These are phyloP conservation scores for Synergus gifuensis DNA, from an alignment of 2,888 invertebrate genomes.

Conservation along the genomic window DNA sequence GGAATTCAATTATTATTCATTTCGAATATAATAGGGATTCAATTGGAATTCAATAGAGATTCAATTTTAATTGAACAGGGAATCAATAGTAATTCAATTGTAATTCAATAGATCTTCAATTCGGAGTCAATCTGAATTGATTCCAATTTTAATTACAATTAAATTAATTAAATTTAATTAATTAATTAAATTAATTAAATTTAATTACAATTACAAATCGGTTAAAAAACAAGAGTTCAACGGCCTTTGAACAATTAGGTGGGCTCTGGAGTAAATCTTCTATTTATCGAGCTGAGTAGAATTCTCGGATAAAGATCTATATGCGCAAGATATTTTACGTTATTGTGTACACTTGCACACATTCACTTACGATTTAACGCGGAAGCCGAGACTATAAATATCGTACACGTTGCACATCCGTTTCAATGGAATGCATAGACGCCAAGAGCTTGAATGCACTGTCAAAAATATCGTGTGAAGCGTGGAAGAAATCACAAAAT, in stretches of 20 bases:
- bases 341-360: constrained; percentile 3
- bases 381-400: constrained; percentile 7
- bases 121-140: too few species aligned
- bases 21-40: too few species aligned
- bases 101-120: too few species aligned
- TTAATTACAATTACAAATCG: too few species aligned
- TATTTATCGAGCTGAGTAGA: constrained; percentile 3
- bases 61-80: too few species aligned
- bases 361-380: constrained; percentile 1
- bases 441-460: background rate
- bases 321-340: constrained; percentile 3
- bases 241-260: background rate
- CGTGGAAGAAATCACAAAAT: background rate
- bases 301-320: constrained; percentile 7
- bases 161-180: too few species aligned
- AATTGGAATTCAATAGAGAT: too few species aligned
- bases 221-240: background rate
- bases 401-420: constrained; percentile 1
- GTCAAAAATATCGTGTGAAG: background rate
- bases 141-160: too few species aligned
- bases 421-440: constrained; percentile 3
- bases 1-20: too few species aligned
- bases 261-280: background rate
- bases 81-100: too few species aligned
- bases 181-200: too few species aligned